phyloP scores from a whole-genome alignment of 2,113 vertebrate species.

The Sapayoa aenigma region DNA sequence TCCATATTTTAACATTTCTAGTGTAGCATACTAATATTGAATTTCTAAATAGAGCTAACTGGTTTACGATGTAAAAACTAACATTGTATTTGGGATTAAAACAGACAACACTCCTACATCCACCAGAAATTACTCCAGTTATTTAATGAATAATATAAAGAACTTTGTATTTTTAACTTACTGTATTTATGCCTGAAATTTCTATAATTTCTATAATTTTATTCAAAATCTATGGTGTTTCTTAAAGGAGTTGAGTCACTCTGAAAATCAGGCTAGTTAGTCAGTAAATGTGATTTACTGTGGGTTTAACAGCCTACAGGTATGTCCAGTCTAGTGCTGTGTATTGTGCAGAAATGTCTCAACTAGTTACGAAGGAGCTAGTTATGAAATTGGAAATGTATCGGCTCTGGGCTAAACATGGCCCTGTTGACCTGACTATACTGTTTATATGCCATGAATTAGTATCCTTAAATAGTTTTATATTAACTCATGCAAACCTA shows the following conservation, averaged over 20 bases:
- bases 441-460: neutral
- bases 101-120: fast-evolving
- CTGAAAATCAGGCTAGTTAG: neutral
- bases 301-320: neutral
- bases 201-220: neutral
- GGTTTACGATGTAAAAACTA: neutral
- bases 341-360: neutral
- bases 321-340: neutral
- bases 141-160: neutral
- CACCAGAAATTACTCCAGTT: neutral
- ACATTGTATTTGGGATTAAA: neutral
- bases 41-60: neutral
- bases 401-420: neutral
- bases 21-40: neutral
- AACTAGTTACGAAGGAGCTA: neutral
- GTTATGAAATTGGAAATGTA: neutral
- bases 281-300: neutral
- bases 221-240: neutral
- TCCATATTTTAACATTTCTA: neutral
- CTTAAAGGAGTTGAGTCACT: neutral
- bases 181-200: neutral
- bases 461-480: neutral
- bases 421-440: neutral
- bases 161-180: neutral
- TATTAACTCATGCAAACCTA: neutral